Evolutionary conservation across 2,888 invertebrate genomes (phyloP).

Genomic region (Herminia tarsipennalis): DNA sequence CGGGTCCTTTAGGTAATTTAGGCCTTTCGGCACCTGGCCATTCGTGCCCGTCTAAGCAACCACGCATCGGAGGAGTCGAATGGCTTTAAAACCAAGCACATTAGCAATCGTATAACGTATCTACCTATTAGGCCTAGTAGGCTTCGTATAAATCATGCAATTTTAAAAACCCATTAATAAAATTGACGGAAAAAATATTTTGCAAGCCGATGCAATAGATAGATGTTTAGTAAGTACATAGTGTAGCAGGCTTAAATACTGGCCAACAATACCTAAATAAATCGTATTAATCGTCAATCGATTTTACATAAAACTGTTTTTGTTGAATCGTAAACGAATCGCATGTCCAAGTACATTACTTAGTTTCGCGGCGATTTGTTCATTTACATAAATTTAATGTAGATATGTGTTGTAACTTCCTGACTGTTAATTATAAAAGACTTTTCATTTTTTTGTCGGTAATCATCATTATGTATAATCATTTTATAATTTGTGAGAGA

Average conservation of each 20-base stretch:
- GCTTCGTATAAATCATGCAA: no score
- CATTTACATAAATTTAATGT: conserved; percentile 6
- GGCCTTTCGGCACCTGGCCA: no score
- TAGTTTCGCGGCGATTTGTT: conserved; percentile 9
- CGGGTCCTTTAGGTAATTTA: no score
- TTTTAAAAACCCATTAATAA: background rate
- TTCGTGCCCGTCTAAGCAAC: no score
- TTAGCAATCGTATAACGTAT: no score
- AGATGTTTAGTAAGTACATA: background rate
- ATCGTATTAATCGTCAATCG: no score
- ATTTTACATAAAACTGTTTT: background rate
- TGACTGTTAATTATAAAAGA: conserved; percentile 1
- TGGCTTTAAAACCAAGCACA: no score
- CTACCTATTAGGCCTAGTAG: no score
- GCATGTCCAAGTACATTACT: conserved; percentile 4
- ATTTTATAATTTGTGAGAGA: background rate
- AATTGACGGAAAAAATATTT: no score
- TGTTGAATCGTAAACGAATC: conserved; percentile 2
- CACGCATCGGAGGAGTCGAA: no score
- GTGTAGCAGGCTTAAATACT: background rate
- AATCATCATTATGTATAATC: background rate
- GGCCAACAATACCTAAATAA: background rate
- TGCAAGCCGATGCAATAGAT: conserved; percentile 5
- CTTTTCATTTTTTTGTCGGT: background rate
- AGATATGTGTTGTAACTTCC: conserved; percentile 8